Conservation (phyloP, 2,113 vertebrate genomes). For the Oreotrochilus melanogaster region DNA sequence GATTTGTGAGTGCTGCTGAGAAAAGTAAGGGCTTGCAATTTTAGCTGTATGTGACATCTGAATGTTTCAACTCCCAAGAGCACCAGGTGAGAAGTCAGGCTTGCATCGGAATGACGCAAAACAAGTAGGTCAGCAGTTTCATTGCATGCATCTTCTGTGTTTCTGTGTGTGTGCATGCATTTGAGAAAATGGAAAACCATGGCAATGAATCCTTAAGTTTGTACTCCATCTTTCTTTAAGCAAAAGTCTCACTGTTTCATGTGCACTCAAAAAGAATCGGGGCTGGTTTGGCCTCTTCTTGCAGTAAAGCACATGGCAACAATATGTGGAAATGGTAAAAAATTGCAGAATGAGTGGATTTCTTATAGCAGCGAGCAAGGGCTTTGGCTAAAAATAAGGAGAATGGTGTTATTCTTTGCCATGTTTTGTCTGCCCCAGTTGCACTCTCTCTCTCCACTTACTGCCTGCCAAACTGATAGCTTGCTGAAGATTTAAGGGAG, state of each 20-base stretch:
- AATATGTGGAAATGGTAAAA: not conserved
- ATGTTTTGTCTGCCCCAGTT: constrained; percentile 41
- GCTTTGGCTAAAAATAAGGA: constrained; percentile 54
- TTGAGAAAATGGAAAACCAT: not conserved
- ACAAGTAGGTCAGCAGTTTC: constrained; percentile 51
- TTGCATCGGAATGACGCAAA: constrained; percentile 30
- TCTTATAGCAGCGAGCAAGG: not conserved
- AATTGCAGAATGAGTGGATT: constrained; percentile 6
- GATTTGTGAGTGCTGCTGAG: not conserved
- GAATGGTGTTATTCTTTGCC: constrained; percentile 15
- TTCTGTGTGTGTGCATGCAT: not conserved
- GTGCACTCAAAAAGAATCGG: not conserved
- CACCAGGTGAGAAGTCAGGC: constrained; percentile 24
- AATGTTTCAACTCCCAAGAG: not conserved
- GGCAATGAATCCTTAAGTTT: not conserved
- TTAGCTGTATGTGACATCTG: not conserved
- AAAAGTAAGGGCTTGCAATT: not conserved
- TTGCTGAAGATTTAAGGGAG: constrained; percentile 52
- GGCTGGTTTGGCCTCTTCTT: not conserved
- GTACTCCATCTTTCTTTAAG: not conserved
- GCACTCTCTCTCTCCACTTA: not conserved
- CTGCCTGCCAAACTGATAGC: constrained; percentile 20
- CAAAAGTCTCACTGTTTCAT: not conserved
- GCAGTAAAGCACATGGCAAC: not conserved
- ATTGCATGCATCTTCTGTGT: not conserved